Evolutionary conservation across 2,888 invertebrate genomes (phyloP), one percentile per base, ranked within the genome.

Genomic region (Lysandra coridon): DNA sequence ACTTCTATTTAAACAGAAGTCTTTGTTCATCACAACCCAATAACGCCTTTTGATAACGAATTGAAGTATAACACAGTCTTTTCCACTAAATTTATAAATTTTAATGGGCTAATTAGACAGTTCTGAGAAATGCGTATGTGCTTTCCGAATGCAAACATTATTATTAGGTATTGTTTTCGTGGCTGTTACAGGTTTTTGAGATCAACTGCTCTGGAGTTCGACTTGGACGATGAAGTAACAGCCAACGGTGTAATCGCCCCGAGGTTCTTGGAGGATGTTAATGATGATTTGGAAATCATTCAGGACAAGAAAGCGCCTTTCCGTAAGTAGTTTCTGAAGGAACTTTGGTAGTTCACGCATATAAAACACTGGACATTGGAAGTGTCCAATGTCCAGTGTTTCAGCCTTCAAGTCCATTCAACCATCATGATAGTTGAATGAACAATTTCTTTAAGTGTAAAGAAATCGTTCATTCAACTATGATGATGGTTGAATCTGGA

Each of bases 271-370:
- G 97, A 98, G 83, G 97, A 98, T 86, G 97, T 98, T 79, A 96
- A 97, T 81, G 97, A 97, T 85, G 98, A 98, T 89, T 96, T 97
- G 7, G 98, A 98, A 87, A 95, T 97, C 30, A 96, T 97, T 83
- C 97, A 98, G 87, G 97, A 97, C 85, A 97, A 98, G 88, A 97
- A 96, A 85, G 97, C 97, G 80, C 95, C 97, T 78, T 96, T 98
- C 91, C 97, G 98, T 98, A 93, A 96, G 97, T 95, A n/a, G 4
- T 73, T 57, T 57, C 33, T 76, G 33, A 30, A 64, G 30, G 4
- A 12, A 64, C 10, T 10, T 64, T 1, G 30, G 1, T 1, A 62
- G 23, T 62, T 23, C n/a, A 60, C 60, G 0, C 60, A 62, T 62
- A n/a, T 57, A 0, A 44, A 10, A 44, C 49, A 57, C 17, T 57